Conservation (phyloP, 2,888 invertebrate species). For the Pyrocoelia pectoralis region DNA sequence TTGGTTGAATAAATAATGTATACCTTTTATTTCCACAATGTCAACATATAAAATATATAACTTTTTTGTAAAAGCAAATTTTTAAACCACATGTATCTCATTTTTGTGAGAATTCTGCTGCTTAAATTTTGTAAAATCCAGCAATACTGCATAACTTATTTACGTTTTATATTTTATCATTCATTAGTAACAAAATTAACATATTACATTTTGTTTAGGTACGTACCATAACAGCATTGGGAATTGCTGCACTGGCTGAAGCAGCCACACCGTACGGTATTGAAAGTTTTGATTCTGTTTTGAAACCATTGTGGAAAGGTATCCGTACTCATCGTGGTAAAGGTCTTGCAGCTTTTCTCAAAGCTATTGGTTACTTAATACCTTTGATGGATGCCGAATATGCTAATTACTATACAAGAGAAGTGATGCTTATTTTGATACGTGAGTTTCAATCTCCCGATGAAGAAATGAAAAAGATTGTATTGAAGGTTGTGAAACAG, state of each 20-base stretch:
- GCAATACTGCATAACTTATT: no score
- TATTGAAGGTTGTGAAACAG: constrained; percentile 99
- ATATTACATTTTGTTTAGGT: constrained; percentile 61
- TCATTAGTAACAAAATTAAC: no score
- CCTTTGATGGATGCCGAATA: constrained; percentile 99
- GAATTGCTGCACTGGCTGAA: constrained; percentile 97
- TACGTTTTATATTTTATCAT: no score
- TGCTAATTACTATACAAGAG: constrained; percentile 98
- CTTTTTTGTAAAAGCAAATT: no score
- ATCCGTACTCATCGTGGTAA: constrained; percentile 90
- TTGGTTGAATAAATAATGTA: no score
- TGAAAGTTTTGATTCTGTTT: constrained; percentile 98
- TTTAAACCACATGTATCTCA: no score
- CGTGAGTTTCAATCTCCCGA: constrained; percentile 99
- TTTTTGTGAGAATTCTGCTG: no score
- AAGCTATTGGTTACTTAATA: constrained; percentile 98
- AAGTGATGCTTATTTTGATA: constrained; percentile 98
- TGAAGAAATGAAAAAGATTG: constrained; percentile 99
- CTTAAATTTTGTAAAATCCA: no score
- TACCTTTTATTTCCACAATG: no score
- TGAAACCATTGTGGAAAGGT: constrained; percentile 99
- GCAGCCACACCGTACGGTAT: constrained; percentile 99
- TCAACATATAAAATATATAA: no score
- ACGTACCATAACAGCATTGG: constrained; percentile 97
- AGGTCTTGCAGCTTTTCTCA: constrained; percentile 98